Base-by-base conservation (phyloP, 2,113 vertebrate species). In the Prunella fulvescens region DNA sequence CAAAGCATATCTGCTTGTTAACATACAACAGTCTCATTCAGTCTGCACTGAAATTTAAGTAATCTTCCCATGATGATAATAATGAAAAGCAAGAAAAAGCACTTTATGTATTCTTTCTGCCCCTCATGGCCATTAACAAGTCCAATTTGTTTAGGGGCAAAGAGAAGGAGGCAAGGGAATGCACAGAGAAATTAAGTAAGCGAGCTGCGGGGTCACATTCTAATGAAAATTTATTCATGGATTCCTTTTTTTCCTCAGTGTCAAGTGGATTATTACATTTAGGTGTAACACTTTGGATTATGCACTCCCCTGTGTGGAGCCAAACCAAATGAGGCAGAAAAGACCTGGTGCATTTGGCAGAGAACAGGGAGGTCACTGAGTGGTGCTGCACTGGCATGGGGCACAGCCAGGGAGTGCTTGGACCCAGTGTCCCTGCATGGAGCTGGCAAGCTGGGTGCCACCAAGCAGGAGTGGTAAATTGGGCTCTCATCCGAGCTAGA, bases 181-280 rank as follows among this genome's bases (percentile, higher is more conserved):
- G 45, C 72, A 62, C 39, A 78, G 74, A 35, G 18, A 73, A 95
- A 61, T 92, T 93, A 56, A 58, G 77, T 35, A 86, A 86, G 47
- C 7, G 39, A 80, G 40, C 23, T 29, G 24, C 17, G 42, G 39
- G 76, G 80, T 88, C 82, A 88, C 19, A 74, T 92, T 97, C 90
- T 86, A 86, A 71, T 95, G 93, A 96, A 91, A 93, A 96, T 92
- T 90, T 71, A 85, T 88, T 67, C 65, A 79, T 51, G 26, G 44
- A 73, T 96, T 86, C 58, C 42, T 64, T 92, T 47, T 87, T 40
- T 70, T 44, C 39, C 56, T 86, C 48, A 7, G 26, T 33, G 47
- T 90, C 84, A 83, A 82, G 31, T 62, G 40, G 23, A 84, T 97
- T 88, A 82, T 94, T 90, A 22, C 47, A 29, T 93, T 86, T 66